These are phyloP conservation scores for Cryptocephalus moraei DNA, from an alignment of 2,888 invertebrate species.

Conservation along the genomic window DNA sequence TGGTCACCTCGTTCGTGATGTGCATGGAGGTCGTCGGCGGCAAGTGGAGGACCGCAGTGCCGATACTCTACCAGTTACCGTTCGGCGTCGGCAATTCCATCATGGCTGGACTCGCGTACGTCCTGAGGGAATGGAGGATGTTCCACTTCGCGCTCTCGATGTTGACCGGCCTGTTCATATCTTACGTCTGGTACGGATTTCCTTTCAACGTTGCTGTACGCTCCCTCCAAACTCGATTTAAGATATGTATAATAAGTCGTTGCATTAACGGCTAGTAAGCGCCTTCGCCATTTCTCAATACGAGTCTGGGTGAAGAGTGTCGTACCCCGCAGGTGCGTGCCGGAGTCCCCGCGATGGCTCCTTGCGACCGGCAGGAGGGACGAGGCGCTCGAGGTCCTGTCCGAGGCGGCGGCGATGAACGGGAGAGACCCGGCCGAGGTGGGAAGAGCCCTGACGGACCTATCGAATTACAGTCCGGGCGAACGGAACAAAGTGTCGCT, in stretches of 20 bases:
- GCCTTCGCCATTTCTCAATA: too few relatives aligned
- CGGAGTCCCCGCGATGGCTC: constrained; percentile 56
- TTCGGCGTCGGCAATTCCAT: constrained; percentile 50
- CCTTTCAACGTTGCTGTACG: too few relatives aligned
- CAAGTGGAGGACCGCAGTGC: constrained; percentile 49
- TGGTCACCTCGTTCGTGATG: constrained; percentile 55
- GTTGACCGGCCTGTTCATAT: constrained; percentile 42
- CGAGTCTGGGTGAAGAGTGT: too few relatives aligned
- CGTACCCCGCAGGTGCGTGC: constrained; percentile 35
- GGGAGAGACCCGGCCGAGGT: constrained; percentile 17
- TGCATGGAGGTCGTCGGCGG: constrained; percentile 55
- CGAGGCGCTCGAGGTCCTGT: constrained; percentile 40
- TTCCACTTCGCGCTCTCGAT: constrained; percentile 46
- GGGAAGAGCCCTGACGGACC: constrained; percentile 11
- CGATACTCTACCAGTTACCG: constrained; percentile 53
- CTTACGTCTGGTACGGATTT: constrained; percentile 40
- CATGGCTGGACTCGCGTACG: constrained; percentile 48
- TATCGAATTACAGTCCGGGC: constrained; percentile 18
- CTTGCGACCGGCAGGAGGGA: constrained; percentile 44
- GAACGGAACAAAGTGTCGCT: constrained; percentile 29
- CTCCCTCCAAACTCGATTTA: too few relatives aligned
- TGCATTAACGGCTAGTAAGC: too few relatives aligned
- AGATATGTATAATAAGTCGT: too few relatives aligned
- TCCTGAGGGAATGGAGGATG: constrained; percentile 50
- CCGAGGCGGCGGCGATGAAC: constrained; percentile 32